Evolutionary conservation across 2,113 vertebrate species (phyloP), one percentile per base, ranked within the genome.

Genomic region (Paratilapia polleni): DNA sequence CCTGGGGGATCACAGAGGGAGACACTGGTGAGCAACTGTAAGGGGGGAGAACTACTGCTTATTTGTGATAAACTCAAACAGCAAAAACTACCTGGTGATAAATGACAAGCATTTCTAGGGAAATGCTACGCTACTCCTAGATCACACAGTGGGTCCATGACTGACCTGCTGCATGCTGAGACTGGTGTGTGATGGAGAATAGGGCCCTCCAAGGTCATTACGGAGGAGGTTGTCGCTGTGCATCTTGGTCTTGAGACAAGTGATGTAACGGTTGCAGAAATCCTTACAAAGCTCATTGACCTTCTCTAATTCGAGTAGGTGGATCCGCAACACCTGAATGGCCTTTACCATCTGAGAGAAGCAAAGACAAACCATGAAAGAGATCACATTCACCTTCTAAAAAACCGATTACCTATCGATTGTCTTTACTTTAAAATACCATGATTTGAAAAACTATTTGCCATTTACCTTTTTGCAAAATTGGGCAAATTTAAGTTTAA

Each of bases 171-270:
- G 98, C 85, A 99, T 96, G 94, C 96, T 97, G 93, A 98, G 97
- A 94, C 96, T 97, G 94, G 97, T 97, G 91, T 98, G 97, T 83
- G 97, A 96, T 15, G 98, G 98, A 84, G 98, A 99, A 85, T 99
- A 99, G 28, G 98, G 98, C 0, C 98, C 98, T 82, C 97, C 98
- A 14, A 99, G 95, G 94, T 99, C 98, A 0, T 98, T 99, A 92
- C 98, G 97, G 92, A 99, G 98, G 94, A 99, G 97, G 97, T 99
- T 99, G 94, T 99, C 98, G 0, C 98, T 99, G 97, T 99, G 98
- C 98, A 99, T 99, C 97, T 99, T 99, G 91, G 98, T 99, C 96
- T 99, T 99, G 94, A 99, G 98, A 95, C 98, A 99, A 94, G 98
- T 99, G 96, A 99, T 99, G 85, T 99, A 99, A 28, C 98, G 98